Evolutionary conservation across 2,888 invertebrate genomes (phyloP).

Genomic region (Drosophila barbarae): DNA sequence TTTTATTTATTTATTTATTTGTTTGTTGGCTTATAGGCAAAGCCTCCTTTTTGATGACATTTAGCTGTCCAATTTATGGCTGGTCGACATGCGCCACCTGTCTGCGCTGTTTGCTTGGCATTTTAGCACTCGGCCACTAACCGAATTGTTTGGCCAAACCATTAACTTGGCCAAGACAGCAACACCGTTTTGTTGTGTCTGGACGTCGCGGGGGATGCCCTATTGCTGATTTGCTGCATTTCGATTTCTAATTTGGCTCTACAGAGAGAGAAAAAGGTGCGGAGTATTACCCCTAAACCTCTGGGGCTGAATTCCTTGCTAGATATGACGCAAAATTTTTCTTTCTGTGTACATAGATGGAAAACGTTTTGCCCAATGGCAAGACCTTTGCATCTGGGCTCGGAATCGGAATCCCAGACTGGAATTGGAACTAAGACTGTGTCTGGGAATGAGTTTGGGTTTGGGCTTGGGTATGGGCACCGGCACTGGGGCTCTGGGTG

Average conservation of each 20-base stretch:
- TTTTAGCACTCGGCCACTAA: constrained; percentile 59
- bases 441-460: constrained; percentile 23
- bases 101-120: constrained; percentile 48
- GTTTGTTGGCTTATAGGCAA: constrained; percentile 7
- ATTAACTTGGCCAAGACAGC: constrained; percentile 50
- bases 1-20: constrained; percentile 3
- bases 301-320: no score
- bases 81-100: constrained; percentile 51
- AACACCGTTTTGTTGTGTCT: constrained; percentile 5
- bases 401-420: constrained; percentile 19
- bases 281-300: no score
- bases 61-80: constrained; percentile 43
- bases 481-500: constrained; percentile 35
- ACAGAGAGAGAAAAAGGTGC: constrained; percentile 1
- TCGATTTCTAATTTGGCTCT: constrained; percentile 31
- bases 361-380: constrained; percentile 30
- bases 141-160: constrained; percentile 50
- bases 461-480: constrained; percentile 12
- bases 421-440: constrained; percentile 18
- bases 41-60: constrained; percentile 38
- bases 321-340: background rate
- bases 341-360: background rate
- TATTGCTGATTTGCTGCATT: constrained; percentile 25
- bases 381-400: constrained; percentile 35
- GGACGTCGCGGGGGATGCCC: constrained; percentile 37